Evolutionary conservation across 1,140 invertebrate species (phyloP), one percentile per base, ranked within the genome.

Genomic region (Planococcus citri): DNA sequence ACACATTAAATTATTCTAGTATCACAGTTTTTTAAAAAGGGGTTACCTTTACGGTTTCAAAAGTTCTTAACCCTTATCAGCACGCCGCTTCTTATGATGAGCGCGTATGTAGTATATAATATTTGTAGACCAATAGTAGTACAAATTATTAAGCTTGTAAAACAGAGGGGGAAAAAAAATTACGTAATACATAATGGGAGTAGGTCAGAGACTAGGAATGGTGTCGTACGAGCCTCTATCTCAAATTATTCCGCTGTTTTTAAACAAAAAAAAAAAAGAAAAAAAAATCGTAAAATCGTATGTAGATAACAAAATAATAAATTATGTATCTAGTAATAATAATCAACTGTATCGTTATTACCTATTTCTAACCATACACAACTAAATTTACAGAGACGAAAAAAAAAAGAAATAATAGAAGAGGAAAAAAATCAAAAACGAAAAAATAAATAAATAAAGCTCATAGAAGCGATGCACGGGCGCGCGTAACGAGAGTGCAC

Each of bases 11-110:
- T 64, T 64, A 64, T 17, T 25, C 60, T 64, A 64, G 22, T 64
- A 64, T 64, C 60, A 64, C 60, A 64, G 60, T 64, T 64, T 22
- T 25, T n/a, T n/a, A 25, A 9, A 64, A 64, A 64, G 60, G 60
- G 25, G 25, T 64, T 25, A 14, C 60, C 60, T 64, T 64, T 27
- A 64, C 17, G 8, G 21, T 64, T 17, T 24, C 60, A 4, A 24
- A 64, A 9, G 3, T 22, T 24, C 8, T 64, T 24, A 4, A 25
- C 60, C 3, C 25, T 24, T 25, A 64, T 64, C 60, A 25, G 25
- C 60, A 64, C 60, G 22, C n/a, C 60, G 51, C 21, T 20, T 58
- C 21, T 58, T 12, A 33, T 33, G 12, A 33, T 51, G 10, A 20
- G 41, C 41, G 41, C 17, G 41, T 51, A 51, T 20, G 17, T 51